A percentile compares a stretch with the other conserved stretches of the same genome.
Conservation (phyloP, 2,113 vertebrate species). For the Beaufortia kweichowensis region DNA sequence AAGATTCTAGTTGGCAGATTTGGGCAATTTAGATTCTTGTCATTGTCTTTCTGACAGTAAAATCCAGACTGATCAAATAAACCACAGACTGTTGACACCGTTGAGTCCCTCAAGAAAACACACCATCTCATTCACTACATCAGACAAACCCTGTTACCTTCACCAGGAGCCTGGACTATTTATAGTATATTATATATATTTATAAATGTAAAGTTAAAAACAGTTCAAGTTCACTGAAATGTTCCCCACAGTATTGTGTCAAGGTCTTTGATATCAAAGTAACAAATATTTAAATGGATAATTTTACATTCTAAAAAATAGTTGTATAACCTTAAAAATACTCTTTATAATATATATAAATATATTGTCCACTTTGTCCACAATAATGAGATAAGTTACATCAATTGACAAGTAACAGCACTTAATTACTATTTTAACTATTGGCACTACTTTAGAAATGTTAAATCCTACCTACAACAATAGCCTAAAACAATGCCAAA, state of each 20-base stretch:
- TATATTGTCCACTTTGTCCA: no score
- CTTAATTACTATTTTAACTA: no score
- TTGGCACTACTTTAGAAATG: no score
- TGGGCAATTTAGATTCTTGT: conserved; percentile 21
- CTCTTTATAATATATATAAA: no score
- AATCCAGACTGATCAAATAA: conserved; percentile 36
- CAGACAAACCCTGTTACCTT: conserved; percentile 24
- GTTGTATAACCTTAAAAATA: no score
- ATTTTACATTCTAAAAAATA: no score
- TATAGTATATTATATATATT: no score
- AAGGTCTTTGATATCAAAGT: conserved; percentile 18
- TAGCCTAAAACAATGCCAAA: no score
- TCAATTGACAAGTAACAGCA: no score
- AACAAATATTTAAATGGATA: conserved; percentile 22
- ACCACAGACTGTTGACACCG: conserved; percentile 40
- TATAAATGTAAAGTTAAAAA: conserved; percentile 39
- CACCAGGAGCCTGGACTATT: conserved; percentile 17
- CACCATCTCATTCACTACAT: conserved; percentile 26
- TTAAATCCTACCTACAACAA: no score
- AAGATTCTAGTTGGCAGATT: not conserved
- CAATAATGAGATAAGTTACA: no score
- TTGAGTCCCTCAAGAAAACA: conserved; percentile 13
- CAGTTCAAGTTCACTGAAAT: conserved; percentile 35
- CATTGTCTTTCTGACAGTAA: conserved; percentile 42
- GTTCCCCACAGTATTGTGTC: conserved; percentile 45